Evolutionary conservation across 2,888 invertebrate genomes (phyloP), one percentile per base, ranked within the genome.

Genomic region (Gymnoscelis rufifasciata): DNA sequence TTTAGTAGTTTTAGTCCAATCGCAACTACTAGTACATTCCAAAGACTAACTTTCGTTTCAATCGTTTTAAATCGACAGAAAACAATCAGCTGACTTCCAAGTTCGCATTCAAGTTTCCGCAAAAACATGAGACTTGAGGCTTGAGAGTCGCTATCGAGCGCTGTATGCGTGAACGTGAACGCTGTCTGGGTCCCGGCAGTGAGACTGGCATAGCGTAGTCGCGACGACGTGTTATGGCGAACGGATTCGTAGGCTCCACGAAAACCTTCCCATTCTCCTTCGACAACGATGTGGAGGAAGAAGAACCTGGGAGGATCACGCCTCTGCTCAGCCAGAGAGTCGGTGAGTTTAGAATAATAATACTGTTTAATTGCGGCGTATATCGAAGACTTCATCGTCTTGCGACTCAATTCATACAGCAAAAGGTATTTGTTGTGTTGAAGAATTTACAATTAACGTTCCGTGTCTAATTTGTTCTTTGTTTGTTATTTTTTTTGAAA

Each of bases 201-300:
- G 33, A 46, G 52, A 52, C 36, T 23, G 44, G 6, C 38, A 39
- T 24, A 41, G 43, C 42, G 54, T 33, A 8, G 14, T 36, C 38
- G 40, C 30, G 41, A 38, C 39, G 52, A 53, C 56, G 59, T 47
- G 56, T 52, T 41, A 41, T 88, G 88, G 79, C 87, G 48, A 69
- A 76, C 57, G 78, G 80, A 47, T 87, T 78, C 60, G 89, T 88
- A 36, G 88, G 88, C 28, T 87, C 88, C 44, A 88, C 88, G 29
- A 88, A 83, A 62, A 86, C 55, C 57, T 89, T 88, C 57, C 88
- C 88, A 1, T 89, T 88, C 59, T 87, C 89, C 40, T 89, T 89
- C 65, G 89, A 89, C 57, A 68, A 79, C 10, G 86, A 88, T 46
- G 71, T 88, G 0, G 88, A 88, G 35, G 83, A 81, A 13, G 86